phyloP scores from a whole-genome alignment of 2,113 vertebrate species.

The Willisornis vidua region DNA sequence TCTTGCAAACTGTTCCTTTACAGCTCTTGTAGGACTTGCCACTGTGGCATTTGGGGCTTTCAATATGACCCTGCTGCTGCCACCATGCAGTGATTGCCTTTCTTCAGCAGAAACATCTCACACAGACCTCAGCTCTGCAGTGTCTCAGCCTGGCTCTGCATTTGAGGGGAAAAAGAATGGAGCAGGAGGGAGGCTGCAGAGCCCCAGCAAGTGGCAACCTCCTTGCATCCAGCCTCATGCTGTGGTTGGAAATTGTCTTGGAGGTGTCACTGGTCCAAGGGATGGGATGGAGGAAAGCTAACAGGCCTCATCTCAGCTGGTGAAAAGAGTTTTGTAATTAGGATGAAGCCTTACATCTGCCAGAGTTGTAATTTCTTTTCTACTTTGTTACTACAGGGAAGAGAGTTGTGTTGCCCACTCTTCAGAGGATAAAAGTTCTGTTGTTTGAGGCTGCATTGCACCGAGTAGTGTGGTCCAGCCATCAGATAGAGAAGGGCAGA shows the following conservation, averaged over 20 bases:
- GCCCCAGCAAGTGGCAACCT: background rate
- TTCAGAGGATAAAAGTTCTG: background rate
- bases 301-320: background rate
- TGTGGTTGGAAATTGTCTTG: background rate
- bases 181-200: background rate
- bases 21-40: background rate
- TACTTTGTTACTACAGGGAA: background rate
- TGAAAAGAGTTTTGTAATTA: background rate
- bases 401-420: accelerated
- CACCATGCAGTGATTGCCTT: background rate
- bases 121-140: background rate
- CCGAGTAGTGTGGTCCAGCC: background rate
- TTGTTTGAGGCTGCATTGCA: background rate
- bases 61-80: background rate
- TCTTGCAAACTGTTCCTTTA: background rate
- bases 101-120: background rate
- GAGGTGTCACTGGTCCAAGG: background rate
- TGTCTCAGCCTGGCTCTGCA: background rate
- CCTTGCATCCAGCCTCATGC: background rate
- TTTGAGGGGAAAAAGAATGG: background rate
- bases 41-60: background rate
- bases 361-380: background rate
- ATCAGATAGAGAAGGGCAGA: background rate
- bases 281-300: background rate
- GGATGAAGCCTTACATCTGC: background rate